Base-by-base conservation (phyloP, 2,113 vertebrate species). In the Dipodomys spectabilis region DNA sequence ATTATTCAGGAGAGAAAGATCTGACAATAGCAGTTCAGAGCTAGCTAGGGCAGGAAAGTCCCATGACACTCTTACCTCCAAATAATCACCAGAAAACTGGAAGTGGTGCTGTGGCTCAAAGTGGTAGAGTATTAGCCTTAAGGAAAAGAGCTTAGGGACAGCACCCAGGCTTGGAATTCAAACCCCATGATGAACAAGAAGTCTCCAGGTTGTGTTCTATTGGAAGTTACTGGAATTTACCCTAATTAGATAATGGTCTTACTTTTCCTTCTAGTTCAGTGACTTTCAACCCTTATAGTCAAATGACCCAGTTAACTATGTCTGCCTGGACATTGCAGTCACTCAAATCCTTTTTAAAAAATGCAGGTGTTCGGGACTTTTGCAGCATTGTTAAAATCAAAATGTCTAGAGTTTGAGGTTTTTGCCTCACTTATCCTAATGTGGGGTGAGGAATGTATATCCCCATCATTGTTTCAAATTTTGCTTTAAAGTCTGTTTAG, bases 251-350 rank as follows among this genome's bases (percentile, higher is more conserved):
- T 82, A 93, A 20, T 28, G 44, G 2, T 89, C 11, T 92, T 86
- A 22, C 45, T 88, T 92, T 92, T 62, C 30, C 71, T 95, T 72
- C 6, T 39, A 39, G 23, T 67, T 86, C 7, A 83, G 35, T 92
- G 39, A 15, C 65, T 86, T 87, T 91, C 82, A 79, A n/a, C 22
- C 60, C 27, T 74, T 80, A 57, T 88, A 86, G 72, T 92, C 35
- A 49, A 57, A 13, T 64, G 44, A 35, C 69, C 82, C 91, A 81
- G 88, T 65, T 75, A 94, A 86, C 44, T 64, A 27, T 71, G 69
- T 92, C 62, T 90, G 44, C 16, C 75, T 86, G n/a, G 57, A 45
- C 16, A 19, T 72, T 92, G 86, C 62, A 82, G 62, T 72, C 64
- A 82, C 27, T 7, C 64, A 44, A 80, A 74, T 88, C 13, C 18